Base-by-base conservation (phyloP, 2,888 invertebrate genomes). In the Oscheius onirici region DNA sequence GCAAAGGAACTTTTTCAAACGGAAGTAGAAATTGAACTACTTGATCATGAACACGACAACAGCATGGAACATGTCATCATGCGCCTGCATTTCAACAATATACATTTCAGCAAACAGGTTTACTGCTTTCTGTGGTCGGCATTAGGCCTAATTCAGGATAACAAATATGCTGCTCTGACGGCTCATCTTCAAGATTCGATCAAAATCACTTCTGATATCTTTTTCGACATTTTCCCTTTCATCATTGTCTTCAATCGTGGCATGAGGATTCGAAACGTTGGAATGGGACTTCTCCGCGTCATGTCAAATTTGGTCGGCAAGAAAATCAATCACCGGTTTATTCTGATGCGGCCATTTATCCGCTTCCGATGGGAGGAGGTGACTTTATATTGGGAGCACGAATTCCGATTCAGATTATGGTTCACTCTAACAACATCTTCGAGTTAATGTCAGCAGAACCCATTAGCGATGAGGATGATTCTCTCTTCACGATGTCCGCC, bases 161-260 rank as follows among this genome's bases (percentile, higher is more conserved):
- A 66, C 20, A 60, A 55, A 11, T 77, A 77, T 55, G 72, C 71
- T 11, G 63, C 68, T 5, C 49, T 75, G 43, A 74, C 74, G 49
- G 72, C 72, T 43, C 69, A 73, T 20, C 68, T 81, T 2, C 74
- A 75, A 13, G 74, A 75, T 22, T 77, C 72, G 20, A 75, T 84
- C 11, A 80, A 82, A 52, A 83, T 85, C 52, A 84, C 87, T 3
- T 84, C 84, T 0, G 92, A 93, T 11, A 93, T 95, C 28, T 91
- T 97, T 55, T 95, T 97, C 86, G 95, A 97, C 88, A 94, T 97
- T 87, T 97, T 97, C 88, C 97, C 97, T 1, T 97, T 97, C 90
- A 95, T 95, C 89, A 93, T 97, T 80, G 95, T 96, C 51, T 97
- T 97, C 89, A 94, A 94, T 93, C 94, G 87, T 80, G 87, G 81